phyloP scores from a whole-genome alignment of 2,888 invertebrate genomes.

The Ornithoptera priamus region DNA sequence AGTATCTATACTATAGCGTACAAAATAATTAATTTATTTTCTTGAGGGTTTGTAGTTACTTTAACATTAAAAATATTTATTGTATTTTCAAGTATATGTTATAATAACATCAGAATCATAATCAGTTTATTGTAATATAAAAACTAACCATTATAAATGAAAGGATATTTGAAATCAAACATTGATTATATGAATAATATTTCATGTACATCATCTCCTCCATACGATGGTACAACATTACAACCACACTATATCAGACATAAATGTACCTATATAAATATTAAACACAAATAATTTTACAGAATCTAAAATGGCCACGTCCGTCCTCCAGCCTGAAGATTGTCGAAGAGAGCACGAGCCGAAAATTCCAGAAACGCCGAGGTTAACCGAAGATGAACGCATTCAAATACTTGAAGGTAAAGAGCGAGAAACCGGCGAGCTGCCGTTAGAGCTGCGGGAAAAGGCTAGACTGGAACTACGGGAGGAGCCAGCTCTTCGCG shows the following conservation, averaged over 20 bases:
- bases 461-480: constrained; percentile 86
- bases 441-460: constrained; percentile 80
- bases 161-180: not conserved
- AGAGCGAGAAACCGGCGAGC: constrained; percentile 67
- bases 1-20: too few species aligned
- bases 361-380: constrained; percentile 51
- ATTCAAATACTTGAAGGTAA: constrained; percentile 56
- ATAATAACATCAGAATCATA: too few species aligned
- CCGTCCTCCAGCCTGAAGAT: constrained; percentile 70
- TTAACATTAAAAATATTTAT: too few species aligned
- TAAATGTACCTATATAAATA: not conserved
- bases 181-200: too few species aligned
- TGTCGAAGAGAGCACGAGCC: constrained; percentile 63
- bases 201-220: too few species aligned
- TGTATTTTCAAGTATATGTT: too few species aligned
- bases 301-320: constrained; percentile 64
- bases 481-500: constrained; percentile 87
- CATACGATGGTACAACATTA: too few species aligned
- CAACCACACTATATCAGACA: not conserved
- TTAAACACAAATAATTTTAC: constrained; percentile 12
- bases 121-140: too few species aligned
- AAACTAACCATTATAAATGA: not conserved
- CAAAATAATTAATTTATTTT: too few species aligned
- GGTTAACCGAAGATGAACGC: constrained; percentile 66
- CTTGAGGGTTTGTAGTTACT: too few species aligned